phyloP scores from a whole-genome alignment of 2,888 invertebrate genomes.

The Odontomyia ornata region DNA sequence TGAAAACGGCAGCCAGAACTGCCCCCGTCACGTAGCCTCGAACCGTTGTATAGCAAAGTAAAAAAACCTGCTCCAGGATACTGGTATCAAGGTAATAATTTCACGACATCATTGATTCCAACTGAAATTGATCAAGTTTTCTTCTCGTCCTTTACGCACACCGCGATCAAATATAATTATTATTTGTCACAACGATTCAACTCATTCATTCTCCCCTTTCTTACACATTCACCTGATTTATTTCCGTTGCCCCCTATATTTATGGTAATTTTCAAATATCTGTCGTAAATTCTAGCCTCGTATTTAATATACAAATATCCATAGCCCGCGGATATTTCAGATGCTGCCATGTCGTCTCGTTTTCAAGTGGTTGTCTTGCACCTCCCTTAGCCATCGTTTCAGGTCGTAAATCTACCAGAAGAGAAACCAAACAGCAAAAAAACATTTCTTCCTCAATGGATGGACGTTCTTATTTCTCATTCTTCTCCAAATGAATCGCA shows the following conservation, averaged over 20 bases:
- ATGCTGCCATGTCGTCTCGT: background rate
- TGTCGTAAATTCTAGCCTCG: constrained; percentile 40
- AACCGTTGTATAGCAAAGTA: background rate
- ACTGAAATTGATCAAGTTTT: no score
- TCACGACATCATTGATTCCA: no score
- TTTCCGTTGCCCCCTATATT: constrained; percentile 29
- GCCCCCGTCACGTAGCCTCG: no score
- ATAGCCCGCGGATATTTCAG: constrained; percentile 6
- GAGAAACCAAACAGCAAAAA: background rate
- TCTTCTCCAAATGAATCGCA: constrained; percentile 25
- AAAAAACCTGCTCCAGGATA: background rate
- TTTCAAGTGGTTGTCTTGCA: background rate
- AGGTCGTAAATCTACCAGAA: background rate
- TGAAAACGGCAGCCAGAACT: no score
- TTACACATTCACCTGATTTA: constrained; percentile 28
- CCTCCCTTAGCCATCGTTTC: background rate
- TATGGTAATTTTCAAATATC: constrained; percentile 34
- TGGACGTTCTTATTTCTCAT: background rate
- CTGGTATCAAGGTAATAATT: no score
- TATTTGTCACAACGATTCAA: background rate
- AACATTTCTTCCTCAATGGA: background rate
- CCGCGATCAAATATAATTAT: background rate
- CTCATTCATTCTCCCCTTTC: background rate
- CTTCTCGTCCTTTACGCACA: no score
- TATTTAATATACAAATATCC: constrained; percentile 33